A percentile compares a stretch with the other conserved stretches of the same genome.
phyloP scores from a whole-genome alignment of 1,140 invertebrate genomes.

The Drosophila orosa region DNA sequence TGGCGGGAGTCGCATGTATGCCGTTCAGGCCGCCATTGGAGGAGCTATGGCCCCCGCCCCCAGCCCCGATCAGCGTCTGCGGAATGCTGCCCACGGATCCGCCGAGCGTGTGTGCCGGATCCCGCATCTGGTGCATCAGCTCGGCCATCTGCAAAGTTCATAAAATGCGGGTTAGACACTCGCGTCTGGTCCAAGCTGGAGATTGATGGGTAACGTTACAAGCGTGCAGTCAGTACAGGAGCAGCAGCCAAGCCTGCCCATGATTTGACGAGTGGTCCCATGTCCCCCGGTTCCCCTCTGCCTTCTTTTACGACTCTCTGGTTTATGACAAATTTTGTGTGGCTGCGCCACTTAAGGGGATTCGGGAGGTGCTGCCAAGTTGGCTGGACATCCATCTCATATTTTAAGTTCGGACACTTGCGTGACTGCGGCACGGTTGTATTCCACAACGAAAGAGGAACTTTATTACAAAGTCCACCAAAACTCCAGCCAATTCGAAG shows the following conservation, averaged over 20 bases:
- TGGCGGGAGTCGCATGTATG: slow-evolving; percentile 78
- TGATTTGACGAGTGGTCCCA: slow-evolving; percentile 21
- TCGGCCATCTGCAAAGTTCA: slow-evolving; percentile 76
- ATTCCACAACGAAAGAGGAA: neutral
- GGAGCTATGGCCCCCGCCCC: slow-evolving; percentile 30
- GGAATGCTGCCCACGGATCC: slow-evolving; percentile 83
- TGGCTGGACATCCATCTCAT: slow-evolving; percentile 27
- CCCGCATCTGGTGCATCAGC: slow-evolving; percentile 84
- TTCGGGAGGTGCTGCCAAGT: slow-evolving; percentile 4
- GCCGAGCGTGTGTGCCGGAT: slow-evolving; percentile 81
- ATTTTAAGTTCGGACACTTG: slow-evolving; percentile 37
- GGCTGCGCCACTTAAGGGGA: slow-evolving; percentile 50
- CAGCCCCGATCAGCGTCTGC: slow-evolving; percentile 73
- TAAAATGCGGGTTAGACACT: slow-evolving; percentile 10
- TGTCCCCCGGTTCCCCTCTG: slow-evolving; percentile 13
- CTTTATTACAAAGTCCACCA: slow-evolving; percentile 5
- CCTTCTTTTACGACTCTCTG: slow-evolving; percentile 50
- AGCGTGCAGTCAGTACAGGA: slow-evolving; percentile 49
- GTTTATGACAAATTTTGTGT: slow-evolving; percentile 66
- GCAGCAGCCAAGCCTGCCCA: slow-evolving; percentile 17
- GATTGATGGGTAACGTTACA: slow-evolving; percentile 1
- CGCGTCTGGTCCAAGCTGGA: slow-evolving; percentile 1
- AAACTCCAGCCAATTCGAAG: neutral
- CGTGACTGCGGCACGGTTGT: slow-evolving; percentile 11
- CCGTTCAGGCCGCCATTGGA: slow-evolving; percentile 64